Evolutionary conservation across 1,140 invertebrate species (phyloP), one percentile per base, ranked within the genome.

Genomic region (Mycetomoellerius zeteki): DNA sequence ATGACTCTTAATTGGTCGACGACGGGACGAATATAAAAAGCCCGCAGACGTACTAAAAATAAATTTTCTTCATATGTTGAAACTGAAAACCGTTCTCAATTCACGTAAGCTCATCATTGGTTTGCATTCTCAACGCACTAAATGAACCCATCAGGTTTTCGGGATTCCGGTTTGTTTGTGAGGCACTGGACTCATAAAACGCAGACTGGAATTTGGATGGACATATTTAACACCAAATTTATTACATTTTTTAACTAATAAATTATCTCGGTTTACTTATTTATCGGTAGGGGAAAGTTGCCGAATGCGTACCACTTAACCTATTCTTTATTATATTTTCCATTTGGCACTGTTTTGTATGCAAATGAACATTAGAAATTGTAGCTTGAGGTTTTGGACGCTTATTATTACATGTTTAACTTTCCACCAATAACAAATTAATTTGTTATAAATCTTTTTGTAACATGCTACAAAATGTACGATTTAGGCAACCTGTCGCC

Each of bases 1-100:
- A 75, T 76, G 60, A 6, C 52, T 56, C 33, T 87, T 87, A 87
- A 87, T 87, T 85, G 43, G 69, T 58, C 47, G 80, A 75, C 62
- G 60, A 37, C 37, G 21, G 33, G n/a, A 21, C 60, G n/a, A 58
- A 33, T 37, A 7, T 67, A 80, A 86, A 86, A 78, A 78, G 14
- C 12, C 10, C 27, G 33, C 30, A 75, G 2, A 3, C 37, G 54
- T 54, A 75, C 21, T 75, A 84, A 81, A 75, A 73, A 30, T 77
- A 64, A 64, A 50, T 85, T 64, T 65, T 30, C 27, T 43, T 60
- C 3, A 3, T 76, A 10, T 60, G 54, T 64, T 37, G 47, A 43
- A 30, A 77, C 56, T 82, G 43, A 82, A 72, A 72, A 80, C 6
- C 47, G n/a, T 69, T 64, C n/a, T 56, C 77, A 30, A 80, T 80